Evolutionary conservation across 2,797 vertebrate species (phyloP).

Genomic region (Argyrosomus regius): DNA sequence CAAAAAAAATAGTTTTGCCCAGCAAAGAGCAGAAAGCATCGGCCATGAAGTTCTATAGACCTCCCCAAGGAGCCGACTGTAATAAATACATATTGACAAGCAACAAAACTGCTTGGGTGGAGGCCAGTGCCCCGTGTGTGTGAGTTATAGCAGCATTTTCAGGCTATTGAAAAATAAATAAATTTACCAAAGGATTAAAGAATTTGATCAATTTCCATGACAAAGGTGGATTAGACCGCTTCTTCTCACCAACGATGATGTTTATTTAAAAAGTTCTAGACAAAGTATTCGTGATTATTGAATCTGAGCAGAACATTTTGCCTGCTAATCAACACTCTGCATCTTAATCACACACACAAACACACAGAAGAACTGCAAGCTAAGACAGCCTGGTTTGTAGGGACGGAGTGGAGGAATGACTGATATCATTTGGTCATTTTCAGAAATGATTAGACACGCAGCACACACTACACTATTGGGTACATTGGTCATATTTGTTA

Average conservation of each 20-base stretch:
- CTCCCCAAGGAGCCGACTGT: neutral
- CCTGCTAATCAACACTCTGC: conserved; percentile 26
- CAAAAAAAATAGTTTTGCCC: neutral
- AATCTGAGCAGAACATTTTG: conserved; percentile 10
- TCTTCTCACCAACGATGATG: conserved; percentile 10
- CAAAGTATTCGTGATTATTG: conserved; percentile 25
- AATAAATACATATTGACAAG: conserved; percentile 56
- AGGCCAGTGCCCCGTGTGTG: neutral
- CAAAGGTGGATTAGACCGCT: conserved; percentile 6
- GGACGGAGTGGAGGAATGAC: neutral
- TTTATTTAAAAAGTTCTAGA: conserved; percentile 30
- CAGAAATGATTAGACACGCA: conserved; percentile 17
- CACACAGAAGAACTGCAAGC: neutral
- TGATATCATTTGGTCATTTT: conserved; percentile 17
- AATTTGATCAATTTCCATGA: conserved; percentile 11
- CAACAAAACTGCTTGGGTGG: conserved; percentile 21
- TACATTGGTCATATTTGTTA: conserved; percentile 24
- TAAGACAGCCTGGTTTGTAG: neutral
- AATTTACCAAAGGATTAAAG: conserved; percentile 18
- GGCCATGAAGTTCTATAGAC: neutral
- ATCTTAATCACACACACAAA: neutral
- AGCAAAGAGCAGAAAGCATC: conserved; percentile 3
- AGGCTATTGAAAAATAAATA: conserved; percentile 44
- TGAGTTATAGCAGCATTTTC: conserved; percentile 48
- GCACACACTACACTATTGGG: conserved; percentile 7